These are phyloP conservation scores for Cepphus grylle DNA, from an alignment of 2,113 vertebrate genomes.

Conservation along the genomic window DNA sequence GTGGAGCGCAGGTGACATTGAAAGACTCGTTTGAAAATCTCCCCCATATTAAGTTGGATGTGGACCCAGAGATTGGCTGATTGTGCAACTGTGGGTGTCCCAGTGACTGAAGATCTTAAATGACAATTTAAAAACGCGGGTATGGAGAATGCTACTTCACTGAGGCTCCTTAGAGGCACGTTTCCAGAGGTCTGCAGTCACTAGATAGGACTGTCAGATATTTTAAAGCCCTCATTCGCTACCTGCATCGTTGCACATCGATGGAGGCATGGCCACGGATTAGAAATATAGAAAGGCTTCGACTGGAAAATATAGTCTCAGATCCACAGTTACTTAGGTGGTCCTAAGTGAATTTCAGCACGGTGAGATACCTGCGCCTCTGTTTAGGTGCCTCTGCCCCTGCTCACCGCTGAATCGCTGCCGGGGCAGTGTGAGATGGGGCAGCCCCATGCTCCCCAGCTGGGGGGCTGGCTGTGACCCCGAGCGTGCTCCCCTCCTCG, in stretches of 20 bases:
- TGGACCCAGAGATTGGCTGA: neutral
- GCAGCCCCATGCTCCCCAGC: neutral
- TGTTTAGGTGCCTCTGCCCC: too few species aligned
- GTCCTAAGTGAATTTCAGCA: neutral
- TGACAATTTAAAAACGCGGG: neutral
- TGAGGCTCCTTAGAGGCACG: neutral
- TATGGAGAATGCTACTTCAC: neutral
- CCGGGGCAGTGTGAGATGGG: neutral
- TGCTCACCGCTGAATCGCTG: neutral
- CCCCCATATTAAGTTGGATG: neutral
- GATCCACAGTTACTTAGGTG: neutral
- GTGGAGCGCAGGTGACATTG: neutral
- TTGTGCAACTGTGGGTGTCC: neutral
- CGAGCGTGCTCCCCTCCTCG: fast-evolving
- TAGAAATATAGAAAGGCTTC: neutral
- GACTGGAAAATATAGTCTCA: neutral
- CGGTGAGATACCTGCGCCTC: neutral
- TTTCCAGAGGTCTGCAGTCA: neutral
- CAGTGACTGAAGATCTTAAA: neutral
- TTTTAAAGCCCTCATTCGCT: neutral
- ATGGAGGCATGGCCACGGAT: neutral
- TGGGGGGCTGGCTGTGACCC: too few species aligned
- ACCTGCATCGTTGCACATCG: neutral
- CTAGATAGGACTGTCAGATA: neutral
- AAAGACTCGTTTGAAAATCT: neutral